Evolutionary conservation across 2,888 invertebrate genomes (phyloP), one percentile per base, ranked within the genome.

Genomic region (Tigriopus californicus): DNA sequence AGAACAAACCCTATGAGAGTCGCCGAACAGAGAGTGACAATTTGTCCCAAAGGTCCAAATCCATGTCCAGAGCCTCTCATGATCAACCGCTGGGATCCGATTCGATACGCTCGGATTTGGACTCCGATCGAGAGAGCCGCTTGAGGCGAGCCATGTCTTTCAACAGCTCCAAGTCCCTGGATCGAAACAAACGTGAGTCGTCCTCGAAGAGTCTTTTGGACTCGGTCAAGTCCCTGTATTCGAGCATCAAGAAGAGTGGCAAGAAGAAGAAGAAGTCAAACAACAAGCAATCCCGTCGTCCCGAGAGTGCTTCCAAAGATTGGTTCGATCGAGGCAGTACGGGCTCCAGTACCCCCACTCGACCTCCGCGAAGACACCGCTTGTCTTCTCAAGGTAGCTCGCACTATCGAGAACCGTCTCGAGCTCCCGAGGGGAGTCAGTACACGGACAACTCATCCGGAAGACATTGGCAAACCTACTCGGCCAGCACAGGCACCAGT

Each of bases 121-220:
- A 56, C 25, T 24, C 15, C 12, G 44, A 56, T 2, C 42, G 56
- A 15, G 44, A 8, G 6, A 44, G 56, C 6, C 18, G 44, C 10
- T 11, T 56, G 6, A 20, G 22, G 22, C 20, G 56, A 42, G 41
- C 56, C n/a, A 56, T 56, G 56, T 56, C 56, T 1, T 56, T 56
- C 22, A 41, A 56, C 25, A 25, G 25, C 20, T 52, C 52, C 6
- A 52, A 52, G 15, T 24, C 25, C 22, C 33, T 52, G 22, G 33
- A 33, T 8, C 33, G 33, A 33, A 33, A 33, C 33, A 33, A 8
- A 33, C 24, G 52, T 2, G 52, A 52, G 24, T 15, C 12, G 10
- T 25, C 24, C 15, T 25, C 12, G 11, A 52, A 52, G 33, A 25
- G 25, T 8, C 33, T 52, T 40, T 25, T 52, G 52, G 52, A 40